A percentile compares a stretch with the other conserved stretches of the same genome.
These are phyloP conservation scores for Caenorhabditis sp. DNA, from an alignment of 2,888 invertebrate genomes.

Conservation along the genomic window DNA sequence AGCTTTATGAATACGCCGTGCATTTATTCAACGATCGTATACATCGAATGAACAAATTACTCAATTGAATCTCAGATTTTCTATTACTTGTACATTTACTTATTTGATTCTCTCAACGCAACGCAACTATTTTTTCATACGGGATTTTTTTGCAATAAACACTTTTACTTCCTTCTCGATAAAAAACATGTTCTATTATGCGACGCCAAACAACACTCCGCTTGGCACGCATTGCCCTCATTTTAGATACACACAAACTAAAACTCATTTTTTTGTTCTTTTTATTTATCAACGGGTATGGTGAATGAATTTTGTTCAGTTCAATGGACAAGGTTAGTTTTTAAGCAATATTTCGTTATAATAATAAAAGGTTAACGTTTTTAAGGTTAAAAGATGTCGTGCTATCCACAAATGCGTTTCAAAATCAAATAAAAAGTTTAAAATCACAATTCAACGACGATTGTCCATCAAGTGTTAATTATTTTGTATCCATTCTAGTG, in stretches of 20 bases:
- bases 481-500: not conserved
- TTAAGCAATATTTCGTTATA: not conserved
- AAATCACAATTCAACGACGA: constrained; percentile 3
- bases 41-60: constrained; percentile 7
- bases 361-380: not conserved
- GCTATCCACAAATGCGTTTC: not conserved
- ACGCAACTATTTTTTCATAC: not conserved
- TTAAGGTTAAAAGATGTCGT: not conserved
- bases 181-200: not conserved
- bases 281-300: not conserved
- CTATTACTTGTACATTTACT: not conserved
- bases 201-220: not conserved
- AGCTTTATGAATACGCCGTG: constrained; percentile 91
- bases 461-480: not conserved
- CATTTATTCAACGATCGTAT: constrained; percentile 83
- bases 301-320: not conserved
- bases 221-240: not conserved
- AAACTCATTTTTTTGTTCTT: not conserved
- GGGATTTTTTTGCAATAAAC: not conserved
- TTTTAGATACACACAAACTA: not conserved
- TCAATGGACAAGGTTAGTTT: not conserved
- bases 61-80: not conserved
- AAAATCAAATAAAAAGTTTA: not conserved
- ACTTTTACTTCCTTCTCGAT: not conserved
- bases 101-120: not conserved